Conservation (phyloP, 2,113 vertebrate species). For the Bombycilla garrulus region DNA sequence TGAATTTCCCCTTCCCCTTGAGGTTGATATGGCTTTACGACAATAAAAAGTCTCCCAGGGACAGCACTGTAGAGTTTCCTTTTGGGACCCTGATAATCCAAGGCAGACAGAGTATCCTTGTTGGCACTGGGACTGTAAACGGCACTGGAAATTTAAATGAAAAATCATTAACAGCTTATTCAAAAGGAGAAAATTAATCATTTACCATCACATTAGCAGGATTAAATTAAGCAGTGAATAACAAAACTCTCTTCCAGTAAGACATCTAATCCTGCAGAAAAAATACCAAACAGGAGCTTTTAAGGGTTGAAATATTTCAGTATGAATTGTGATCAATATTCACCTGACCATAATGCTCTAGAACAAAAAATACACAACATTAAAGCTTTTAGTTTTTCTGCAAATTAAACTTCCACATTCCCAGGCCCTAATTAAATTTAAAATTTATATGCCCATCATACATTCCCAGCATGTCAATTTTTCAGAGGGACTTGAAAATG, state of each 20-base stretch:
- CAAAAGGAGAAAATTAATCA: not conserved
- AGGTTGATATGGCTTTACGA: slow-evolving; percentile 86
- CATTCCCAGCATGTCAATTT: not conserved
- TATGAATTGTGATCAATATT: not conserved
- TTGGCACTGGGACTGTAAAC: slow-evolving; percentile 74
- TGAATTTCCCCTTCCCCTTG: slow-evolving; percentile 92
- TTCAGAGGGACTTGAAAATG: not conserved
- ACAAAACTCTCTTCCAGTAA: not conserved
- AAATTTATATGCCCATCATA: not conserved
- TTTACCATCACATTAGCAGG: not conserved
- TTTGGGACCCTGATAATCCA: slow-evolving; percentile 79
- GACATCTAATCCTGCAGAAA: not conserved
- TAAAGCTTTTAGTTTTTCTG: not conserved
- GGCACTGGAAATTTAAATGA: slow-evolving; percentile 47
- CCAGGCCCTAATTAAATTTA: not conserved
- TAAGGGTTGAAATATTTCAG: not conserved
- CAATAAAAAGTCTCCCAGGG: slow-evolving; percentile 90
- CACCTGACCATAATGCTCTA: not conserved
- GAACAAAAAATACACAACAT: not conserved
- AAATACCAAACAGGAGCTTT: not conserved
- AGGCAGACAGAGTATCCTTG: slow-evolving; percentile 71
- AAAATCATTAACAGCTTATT: not conserved
- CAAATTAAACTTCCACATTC: not conserved
- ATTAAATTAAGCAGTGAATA: not conserved
- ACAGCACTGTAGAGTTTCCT: slow-evolving; percentile 96